Evolutionary conservation across 2,113 vertebrate species (phyloP).

Genomic region (Centropristis striata): DNA sequence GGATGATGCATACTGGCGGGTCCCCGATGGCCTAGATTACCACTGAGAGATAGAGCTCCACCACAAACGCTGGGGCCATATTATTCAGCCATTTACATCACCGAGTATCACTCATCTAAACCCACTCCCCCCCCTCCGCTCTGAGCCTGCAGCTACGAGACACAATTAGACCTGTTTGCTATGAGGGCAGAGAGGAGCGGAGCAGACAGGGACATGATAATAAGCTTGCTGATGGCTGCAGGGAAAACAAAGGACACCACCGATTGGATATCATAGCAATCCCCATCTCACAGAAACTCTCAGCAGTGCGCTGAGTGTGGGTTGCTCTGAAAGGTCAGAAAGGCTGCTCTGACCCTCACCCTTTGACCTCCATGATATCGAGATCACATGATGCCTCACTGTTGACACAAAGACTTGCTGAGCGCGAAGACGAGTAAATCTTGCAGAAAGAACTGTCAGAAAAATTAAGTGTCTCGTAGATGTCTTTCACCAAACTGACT

Average conservation of each 20-base stretch:
- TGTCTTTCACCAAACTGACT: constrained; percentile 1
- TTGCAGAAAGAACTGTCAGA: constrained; percentile 11
- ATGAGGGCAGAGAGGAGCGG: constrained; percentile 75
- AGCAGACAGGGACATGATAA: constrained; percentile 81
- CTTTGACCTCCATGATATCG: constrained; percentile 50
- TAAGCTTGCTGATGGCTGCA: constrained; percentile 76
- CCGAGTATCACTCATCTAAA: constrained; percentile 78
- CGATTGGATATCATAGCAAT: constrained; percentile 63
- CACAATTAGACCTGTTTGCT: constrained; percentile 85
- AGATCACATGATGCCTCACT: constrained; percentile 21
- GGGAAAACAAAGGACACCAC: constrained; percentile 69
- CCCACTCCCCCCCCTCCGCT: constrained; percentile 37
- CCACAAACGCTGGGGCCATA: constrained; percentile 78
- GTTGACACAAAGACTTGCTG: constrained; percentile 33
- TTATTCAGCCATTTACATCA: constrained; percentile 87
- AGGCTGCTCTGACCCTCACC: constrained; percentile 53
- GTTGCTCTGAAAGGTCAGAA: constrained; percentile 42
- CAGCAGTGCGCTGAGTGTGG: constrained; percentile 27
- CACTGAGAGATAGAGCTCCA: constrained; percentile 76
- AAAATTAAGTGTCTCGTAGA: background rate
- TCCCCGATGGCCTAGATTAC: constrained; percentile 83
- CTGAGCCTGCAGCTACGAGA: constrained; percentile 75
- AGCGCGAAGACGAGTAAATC: constrained; percentile 26
- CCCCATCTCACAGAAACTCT: constrained; percentile 57
- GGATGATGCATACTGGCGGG: constrained; percentile 79